Conservation (phyloP, 2,113 vertebrate genomes). For the Chionis minor region DNA sequence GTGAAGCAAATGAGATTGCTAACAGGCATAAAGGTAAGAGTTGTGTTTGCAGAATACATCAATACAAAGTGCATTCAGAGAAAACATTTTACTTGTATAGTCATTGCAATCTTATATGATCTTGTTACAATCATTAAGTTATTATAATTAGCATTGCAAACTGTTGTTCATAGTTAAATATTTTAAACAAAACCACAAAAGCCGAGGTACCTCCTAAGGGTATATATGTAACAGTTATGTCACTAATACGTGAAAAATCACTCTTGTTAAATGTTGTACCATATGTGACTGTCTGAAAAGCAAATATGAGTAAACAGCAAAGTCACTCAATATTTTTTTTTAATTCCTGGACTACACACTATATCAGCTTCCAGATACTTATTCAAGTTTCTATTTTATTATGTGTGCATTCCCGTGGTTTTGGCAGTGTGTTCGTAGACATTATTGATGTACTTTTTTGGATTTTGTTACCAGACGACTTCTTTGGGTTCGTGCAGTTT, state of each 20-base stretch:
- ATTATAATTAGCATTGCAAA: neutral
- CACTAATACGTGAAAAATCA: neutral
- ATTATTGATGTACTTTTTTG: neutral
- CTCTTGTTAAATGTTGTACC: neutral
- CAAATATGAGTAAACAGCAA: neutral
- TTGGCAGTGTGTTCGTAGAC: neutral
- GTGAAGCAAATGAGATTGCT: neutral
- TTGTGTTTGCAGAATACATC: neutral
- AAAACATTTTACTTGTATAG: neutral
- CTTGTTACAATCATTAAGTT: neutral
- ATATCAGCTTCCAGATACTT: neutral
- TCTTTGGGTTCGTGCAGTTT: neutral
- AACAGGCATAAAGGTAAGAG: neutral
- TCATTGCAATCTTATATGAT: neutral
- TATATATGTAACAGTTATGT: neutral
- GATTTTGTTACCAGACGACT: neutral
- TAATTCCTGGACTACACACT: neutral
- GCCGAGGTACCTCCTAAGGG: neutral
- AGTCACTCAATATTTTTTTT: neutral
- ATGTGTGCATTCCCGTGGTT: neutral
- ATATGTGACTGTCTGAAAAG: neutral
- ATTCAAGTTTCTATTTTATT: neutral
- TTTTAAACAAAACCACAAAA: neutral
- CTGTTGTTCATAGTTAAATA: neutral
- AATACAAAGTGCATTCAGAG: neutral